Conservation (phyloP, 2,888 invertebrate species). For the Shargacucullia verbasci region DNA sequence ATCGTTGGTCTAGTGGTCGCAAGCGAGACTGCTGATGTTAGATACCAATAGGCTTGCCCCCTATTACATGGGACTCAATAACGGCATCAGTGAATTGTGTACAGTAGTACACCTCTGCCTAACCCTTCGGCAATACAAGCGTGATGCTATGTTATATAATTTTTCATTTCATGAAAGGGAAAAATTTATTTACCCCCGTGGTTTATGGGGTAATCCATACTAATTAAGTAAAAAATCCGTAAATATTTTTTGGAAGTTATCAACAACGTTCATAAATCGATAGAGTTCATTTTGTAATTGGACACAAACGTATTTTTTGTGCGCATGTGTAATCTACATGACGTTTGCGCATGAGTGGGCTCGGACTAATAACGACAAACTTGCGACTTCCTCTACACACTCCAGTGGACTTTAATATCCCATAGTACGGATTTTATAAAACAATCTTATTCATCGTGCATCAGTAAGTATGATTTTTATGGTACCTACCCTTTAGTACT, state of each 20-base stretch:
- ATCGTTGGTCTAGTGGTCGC: too few relatives aligned
- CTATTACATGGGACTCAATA: too few relatives aligned
- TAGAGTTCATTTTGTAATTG: conserved; percentile 5
- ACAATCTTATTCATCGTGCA: conserved; percentile 44
- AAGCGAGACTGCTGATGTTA: too few relatives aligned
- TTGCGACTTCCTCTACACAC: conserved; percentile 75
- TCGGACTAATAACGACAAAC: conserved; percentile 69
- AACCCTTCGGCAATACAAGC: too few relatives aligned
- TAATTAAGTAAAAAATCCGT: not conserved
- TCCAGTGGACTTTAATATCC: conserved; percentile 62
- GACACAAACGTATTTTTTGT: conserved; percentile 31
- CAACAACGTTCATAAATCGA: not conserved
- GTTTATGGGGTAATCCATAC: not conserved
- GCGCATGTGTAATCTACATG: conserved; percentile 41
- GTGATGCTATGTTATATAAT: too few relatives aligned
- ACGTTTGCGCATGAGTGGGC: conserved; percentile 63
- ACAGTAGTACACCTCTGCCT: too few relatives aligned
- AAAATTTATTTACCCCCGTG: too few relatives aligned
- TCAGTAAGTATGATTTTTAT: conserved; percentile 5
- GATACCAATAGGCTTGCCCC: too few relatives aligned
- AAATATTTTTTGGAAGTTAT: too few relatives aligned
- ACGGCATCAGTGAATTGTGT: too few relatives aligned
- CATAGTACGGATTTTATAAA: conserved; percentile 53
- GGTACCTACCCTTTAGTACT: not conserved
- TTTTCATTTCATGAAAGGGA: too few relatives aligned